Conservation (phyloP, 1,140 invertebrate genomes). For the Drosophila kikkawai region DNA sequence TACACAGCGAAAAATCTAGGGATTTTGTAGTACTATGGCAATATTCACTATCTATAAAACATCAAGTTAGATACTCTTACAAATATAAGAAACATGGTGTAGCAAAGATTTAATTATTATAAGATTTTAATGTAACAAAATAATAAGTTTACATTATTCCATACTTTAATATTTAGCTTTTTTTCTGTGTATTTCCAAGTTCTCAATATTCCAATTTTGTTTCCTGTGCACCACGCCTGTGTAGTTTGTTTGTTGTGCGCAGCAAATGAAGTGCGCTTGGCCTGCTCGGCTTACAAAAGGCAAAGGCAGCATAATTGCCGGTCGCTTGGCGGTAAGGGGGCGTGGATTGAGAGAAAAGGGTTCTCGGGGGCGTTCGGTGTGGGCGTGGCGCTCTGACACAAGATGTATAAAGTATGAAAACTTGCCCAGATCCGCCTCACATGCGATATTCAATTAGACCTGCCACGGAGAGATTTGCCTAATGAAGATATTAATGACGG, state of each 20-base stretch:
- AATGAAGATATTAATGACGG: slow-evolving; percentile 3
- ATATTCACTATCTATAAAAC: too few species aligned
- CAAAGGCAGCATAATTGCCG: slow-evolving; percentile 56
- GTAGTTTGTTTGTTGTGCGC: slow-evolving; percentile 42
- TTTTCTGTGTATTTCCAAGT: background rate
- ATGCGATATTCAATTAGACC: slow-evolving; percentile 38
- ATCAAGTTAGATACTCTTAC: too few species aligned
- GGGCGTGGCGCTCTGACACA: slow-evolving; percentile 25
- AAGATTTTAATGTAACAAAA: too few species aligned
- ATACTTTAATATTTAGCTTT: too few species aligned
- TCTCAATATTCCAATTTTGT: background rate
- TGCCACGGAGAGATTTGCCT: background rate
- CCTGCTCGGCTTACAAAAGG: slow-evolving; percentile 38
- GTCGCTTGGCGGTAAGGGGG: slow-evolving; percentile 22
- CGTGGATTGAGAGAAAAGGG: slow-evolving; percentile 23
- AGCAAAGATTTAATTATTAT: too few species aligned
- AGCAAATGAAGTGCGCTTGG: slow-evolving; percentile 60
- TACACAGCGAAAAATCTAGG: background rate
- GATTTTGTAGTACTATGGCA: too few species aligned
- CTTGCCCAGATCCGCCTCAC: background rate
- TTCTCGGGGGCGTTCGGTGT: background rate
- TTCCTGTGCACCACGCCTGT: slow-evolving; percentile 7
- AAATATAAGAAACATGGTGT: too few species aligned
- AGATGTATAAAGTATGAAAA: slow-evolving; percentile 20
- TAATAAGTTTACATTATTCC: too few species aligned